phyloP scores from a whole-genome alignment of 2,888 invertebrate genomes.

The Microplitis deprimator region DNA sequence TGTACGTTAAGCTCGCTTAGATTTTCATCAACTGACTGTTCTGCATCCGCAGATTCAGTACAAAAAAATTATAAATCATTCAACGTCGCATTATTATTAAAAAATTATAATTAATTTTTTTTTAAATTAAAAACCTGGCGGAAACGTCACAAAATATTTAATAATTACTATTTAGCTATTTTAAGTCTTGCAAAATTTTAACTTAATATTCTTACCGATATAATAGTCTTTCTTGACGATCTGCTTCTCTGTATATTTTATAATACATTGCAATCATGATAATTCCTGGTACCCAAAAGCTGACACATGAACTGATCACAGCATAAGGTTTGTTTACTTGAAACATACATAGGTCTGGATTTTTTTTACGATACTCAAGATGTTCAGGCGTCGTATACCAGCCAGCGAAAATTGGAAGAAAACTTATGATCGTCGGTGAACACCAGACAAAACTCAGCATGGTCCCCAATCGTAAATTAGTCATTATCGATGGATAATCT shows the following conservation, averaged over 20 bases:
- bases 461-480: slow-evolving; percentile 82
- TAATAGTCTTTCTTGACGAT: slow-evolving; percentile 86
- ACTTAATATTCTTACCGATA: slow-evolving; percentile 78
- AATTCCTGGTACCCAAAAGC: slow-evolving; percentile 94
- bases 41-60: too few species aligned
- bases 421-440: slow-evolving; percentile 91
- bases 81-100: too few species aligned
- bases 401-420: slow-evolving; percentile 94
- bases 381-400: slow-evolving; percentile 94
- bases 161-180: too few species aligned
- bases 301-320: slow-evolving; percentile 89
- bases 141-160: too few species aligned
- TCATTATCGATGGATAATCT: slow-evolving; percentile 95
- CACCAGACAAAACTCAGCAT: slow-evolving; percentile 94
- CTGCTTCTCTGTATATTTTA: slow-evolving; percentile 88
- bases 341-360: slow-evolving; percentile 79
- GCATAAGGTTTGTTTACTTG: slow-evolving; percentile 90
- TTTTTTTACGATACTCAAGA: slow-evolving; percentile 69
- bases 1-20: too few species aligned
- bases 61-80: too few species aligned
- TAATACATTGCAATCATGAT: slow-evolving; percentile 95
- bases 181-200: neutral
- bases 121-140: too few species aligned
- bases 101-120: too few species aligned
- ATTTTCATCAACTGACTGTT: too few species aligned